Conservation (phyloP, 2,797 vertebrate species). For the Miichthys miiuy region DNA sequence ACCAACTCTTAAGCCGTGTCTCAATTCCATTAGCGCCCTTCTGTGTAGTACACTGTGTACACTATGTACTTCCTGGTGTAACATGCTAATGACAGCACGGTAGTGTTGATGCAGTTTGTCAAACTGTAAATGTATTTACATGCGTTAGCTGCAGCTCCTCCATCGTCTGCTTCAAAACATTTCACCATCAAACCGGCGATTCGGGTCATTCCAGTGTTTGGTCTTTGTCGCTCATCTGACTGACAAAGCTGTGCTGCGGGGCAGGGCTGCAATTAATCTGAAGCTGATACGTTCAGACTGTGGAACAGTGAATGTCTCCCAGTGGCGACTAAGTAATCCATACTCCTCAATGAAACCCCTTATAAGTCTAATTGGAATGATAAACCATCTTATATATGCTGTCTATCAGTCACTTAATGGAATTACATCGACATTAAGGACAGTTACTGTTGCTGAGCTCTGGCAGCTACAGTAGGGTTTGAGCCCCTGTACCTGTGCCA, state of each 20-base stretch:
- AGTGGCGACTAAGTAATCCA: conserved; percentile 42
- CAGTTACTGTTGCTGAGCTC: conserved; percentile 36
- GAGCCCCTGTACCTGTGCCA: conserved; percentile 32
- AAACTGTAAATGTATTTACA: neutral
- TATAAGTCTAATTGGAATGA: conserved; percentile 61
- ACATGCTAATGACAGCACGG: no score
- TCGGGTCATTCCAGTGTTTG: conserved; percentile 18
- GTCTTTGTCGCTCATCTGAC: neutral
- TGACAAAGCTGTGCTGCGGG: conserved; percentile 4
- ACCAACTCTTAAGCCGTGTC: neutral
- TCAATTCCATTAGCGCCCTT: no score
- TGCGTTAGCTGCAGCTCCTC: neutral
- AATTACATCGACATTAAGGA: conserved; percentile 56
- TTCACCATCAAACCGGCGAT: neutral
- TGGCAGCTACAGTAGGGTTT: conserved; percentile 12
- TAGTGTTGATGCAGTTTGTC: neutral
- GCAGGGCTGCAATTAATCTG: conserved; percentile 24
- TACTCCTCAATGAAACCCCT: conserved; percentile 52
- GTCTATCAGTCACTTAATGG: conserved; percentile 58
- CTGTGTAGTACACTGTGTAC: no score
- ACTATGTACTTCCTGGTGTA: no score
- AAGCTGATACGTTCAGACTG: conserved; percentile 34
- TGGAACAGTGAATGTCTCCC: conserved; percentile 49
- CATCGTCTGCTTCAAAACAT: neutral
- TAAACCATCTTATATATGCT: conserved; percentile 53